phyloP scores from a whole-genome alignment of 2,797 vertebrate genomes.

The Tragopan temminckii region DNA sequence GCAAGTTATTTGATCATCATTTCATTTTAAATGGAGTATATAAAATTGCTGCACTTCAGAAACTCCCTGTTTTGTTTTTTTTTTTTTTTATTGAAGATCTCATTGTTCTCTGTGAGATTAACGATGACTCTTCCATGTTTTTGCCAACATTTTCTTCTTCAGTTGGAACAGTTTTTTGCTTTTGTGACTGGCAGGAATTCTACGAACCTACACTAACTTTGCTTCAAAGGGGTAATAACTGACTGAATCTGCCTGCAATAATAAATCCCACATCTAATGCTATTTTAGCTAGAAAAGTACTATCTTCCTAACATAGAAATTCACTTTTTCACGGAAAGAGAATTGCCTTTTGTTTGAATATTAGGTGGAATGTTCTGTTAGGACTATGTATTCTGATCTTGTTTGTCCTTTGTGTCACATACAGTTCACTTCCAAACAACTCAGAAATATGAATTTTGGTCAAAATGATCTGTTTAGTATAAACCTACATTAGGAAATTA shows the following conservation, averaged over 20 bases:
- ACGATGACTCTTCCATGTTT: neutral
- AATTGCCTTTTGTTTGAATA: neutral
- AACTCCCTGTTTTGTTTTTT: neutral
- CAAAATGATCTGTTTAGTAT: neutral
- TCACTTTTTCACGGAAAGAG: neutral
- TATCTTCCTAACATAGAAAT: neutral
- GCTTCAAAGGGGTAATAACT: neutral
- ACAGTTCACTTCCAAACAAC: neutral
- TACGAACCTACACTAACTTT: neutral
- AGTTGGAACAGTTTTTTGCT: neutral
- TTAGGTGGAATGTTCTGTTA: neutral
- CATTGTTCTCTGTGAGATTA: neutral
- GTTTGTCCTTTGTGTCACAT: neutral
- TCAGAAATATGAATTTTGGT: neutral
- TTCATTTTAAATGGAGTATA: constrained; percentile 39
- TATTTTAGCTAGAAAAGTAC: neutral
- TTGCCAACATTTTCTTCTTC: neutral
- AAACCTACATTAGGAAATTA: neutral
- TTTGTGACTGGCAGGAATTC: neutral
- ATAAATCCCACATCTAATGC: neutral
- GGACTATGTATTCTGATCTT: neutral
- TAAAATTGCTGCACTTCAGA: constrained; percentile 34
- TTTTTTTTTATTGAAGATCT: constrained; percentile 2
- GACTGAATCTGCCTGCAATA: neutral
- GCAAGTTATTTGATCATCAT: constrained; percentile 47